Conservation (phyloP, 2,888 invertebrate species). For the Cephus spinipes region DNA sequence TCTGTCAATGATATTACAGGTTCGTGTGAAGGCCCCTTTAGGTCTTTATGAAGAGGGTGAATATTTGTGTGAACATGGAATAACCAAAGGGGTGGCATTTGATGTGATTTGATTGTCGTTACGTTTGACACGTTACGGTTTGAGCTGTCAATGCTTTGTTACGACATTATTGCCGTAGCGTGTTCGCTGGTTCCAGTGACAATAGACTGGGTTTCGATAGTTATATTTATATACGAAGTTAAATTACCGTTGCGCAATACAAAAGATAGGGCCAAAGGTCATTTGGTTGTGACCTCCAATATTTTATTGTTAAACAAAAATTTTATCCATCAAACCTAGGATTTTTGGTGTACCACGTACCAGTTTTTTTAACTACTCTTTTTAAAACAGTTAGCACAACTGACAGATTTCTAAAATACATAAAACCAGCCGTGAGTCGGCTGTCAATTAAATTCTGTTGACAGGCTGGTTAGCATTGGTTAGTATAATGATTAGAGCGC, state of each 20-base stretch:
- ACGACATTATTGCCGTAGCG: constrained; percentile 11
- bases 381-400: no score
- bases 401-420: no score
- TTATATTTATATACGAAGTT: no score
- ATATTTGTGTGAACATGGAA: constrained; percentile 19
- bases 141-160: constrained; percentile 25
- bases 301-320: no score
- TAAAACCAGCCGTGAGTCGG: constrained; percentile 9
- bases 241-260: no score
- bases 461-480: constrained; percentile 34
- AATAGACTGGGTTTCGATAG: not conserved
- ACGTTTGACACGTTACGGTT: constrained; percentile 25
- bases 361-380: no score
- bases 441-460: constrained; percentile 51
- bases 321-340: no score
- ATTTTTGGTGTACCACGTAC: no score
- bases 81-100: constrained; percentile 24
- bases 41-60: constrained; percentile 18
- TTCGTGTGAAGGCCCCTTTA: constrained; percentile 15
- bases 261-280: no score
- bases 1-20: no score
- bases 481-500: constrained; percentile 19
- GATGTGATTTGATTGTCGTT: constrained; percentile 33
- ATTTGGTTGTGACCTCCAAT: no score
- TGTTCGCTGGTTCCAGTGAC: not conserved